Percentiles rank a stretch among this genome's conserved stretches.
Evolutionary conservation across 1,140 invertebrate species (phyloP).

Genomic region (Carcinoscorpius rotundicauda): DNA sequence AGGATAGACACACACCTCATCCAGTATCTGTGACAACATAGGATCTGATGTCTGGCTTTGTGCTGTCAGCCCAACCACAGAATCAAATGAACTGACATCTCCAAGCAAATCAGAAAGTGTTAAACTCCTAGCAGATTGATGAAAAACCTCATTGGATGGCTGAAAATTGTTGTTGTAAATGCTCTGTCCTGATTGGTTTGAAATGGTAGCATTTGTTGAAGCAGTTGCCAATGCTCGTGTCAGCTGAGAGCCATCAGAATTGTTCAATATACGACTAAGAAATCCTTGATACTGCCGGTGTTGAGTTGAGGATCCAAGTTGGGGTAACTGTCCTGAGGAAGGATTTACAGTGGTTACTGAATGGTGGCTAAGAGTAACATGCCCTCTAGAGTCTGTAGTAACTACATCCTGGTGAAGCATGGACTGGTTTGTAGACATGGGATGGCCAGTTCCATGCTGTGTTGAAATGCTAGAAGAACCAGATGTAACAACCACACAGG

Average conservation of each 20-base stretch:
- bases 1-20: background rate
- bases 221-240: background rate
- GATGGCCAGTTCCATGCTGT: no score
- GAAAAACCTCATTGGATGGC: background rate
- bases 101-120: background rate
- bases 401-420: slow-evolving; percentile 15
- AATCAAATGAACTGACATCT: background rate
- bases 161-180: background rate
- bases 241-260: background rate
- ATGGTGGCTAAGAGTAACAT: slow-evolving; percentile 12
- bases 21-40: slow-evolving; percentile 13
- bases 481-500: background rate
- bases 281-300: background rate
- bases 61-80: slow-evolving; percentile 1
- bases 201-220: background rate
- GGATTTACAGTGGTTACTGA: background rate
- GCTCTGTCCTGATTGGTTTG: slow-evolving; percentile 7
- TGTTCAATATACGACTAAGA: background rate
- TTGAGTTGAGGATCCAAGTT: background rate
- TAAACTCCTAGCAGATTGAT: background rate
- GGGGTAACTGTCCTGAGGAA: no score
- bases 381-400: slow-evolving; percentile 13
- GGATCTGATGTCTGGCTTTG: slow-evolving; percentile 4
- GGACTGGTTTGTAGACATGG: background rate
- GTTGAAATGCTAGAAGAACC: background rate